phyloP scores from a whole-genome alignment of 2,113 vertebrate species.

The Sylvilagus bachmani region DNA sequence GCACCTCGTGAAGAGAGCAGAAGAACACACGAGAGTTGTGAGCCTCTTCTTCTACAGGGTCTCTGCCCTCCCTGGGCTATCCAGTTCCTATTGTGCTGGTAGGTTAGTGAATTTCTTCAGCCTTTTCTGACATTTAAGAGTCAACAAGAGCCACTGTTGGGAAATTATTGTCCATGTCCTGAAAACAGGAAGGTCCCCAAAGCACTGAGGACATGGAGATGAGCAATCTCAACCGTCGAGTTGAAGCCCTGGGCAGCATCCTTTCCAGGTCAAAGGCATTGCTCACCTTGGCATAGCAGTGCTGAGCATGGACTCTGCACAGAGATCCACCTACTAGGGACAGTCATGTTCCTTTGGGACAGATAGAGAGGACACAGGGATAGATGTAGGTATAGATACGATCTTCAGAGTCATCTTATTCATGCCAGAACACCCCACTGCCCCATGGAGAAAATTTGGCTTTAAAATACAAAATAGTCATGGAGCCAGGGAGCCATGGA shows the following conservation, averaged over 20 bases:
- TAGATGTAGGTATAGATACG: background rate
- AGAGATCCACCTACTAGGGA: background rate
- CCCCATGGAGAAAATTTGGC: background rate
- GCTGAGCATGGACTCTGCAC: background rate
- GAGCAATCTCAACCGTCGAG: background rate
- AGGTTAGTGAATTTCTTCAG: background rate
- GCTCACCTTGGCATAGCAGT: background rate
- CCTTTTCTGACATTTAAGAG: slow-evolving; percentile 16
- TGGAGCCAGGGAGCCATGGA: background rate
- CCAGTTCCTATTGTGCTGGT: background rate
- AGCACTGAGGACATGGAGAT: background rate
- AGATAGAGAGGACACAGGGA: background rate
- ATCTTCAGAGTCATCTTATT: background rate
- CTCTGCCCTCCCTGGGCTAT: background rate
- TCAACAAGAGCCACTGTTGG: background rate
- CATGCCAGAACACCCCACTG: background rate
- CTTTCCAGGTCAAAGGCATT: background rate
- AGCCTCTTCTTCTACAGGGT: background rate
- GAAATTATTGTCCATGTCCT: background rate
- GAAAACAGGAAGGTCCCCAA: background rate
- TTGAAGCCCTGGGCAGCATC: background rate
- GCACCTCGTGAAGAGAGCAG: background rate
- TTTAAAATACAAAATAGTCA: background rate
- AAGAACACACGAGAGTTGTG: background rate
- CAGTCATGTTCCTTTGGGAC: no score